Percentiles rank a stretch among this genome's conserved stretches.
phyloP scores from a whole-genome alignment of 64 coral and sea anemone species.

The Stichodactyla mertensii region DNA sequence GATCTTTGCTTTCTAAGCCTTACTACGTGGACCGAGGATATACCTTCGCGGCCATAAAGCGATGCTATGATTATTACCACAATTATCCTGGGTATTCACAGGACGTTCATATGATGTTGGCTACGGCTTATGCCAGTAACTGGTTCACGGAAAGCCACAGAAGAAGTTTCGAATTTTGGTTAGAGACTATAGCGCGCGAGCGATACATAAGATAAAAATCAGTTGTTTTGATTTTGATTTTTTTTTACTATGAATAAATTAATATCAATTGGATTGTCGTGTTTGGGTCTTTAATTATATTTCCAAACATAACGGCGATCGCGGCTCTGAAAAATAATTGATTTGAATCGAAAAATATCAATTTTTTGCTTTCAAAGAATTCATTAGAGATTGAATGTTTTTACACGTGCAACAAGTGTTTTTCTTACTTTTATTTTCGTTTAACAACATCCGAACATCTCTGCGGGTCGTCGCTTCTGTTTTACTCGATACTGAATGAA shows the following conservation, averaged over 20 bases:
- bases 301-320: neutral
- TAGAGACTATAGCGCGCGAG: conserved; percentile 65
- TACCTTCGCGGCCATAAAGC: conserved; percentile 70
- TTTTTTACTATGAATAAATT: neutral
- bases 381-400: conserved; percentile 16
- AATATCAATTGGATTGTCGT: neutral
- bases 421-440: neutral
- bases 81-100: conserved; percentile 69
- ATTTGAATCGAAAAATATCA: neutral
- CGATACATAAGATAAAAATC: conserved; percentile 13
- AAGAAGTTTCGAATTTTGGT: conserved; percentile 48
- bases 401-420: conserved; percentile 5
- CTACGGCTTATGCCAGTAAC: conserved; percentile 61
- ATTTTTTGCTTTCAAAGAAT: neutral
- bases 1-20: conserved; percentile 64
- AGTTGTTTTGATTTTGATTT: neutral
- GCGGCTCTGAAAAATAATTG: neutral
- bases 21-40: conserved; percentile 64
- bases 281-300: neutral
- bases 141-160: conserved; percentile 83
- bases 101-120: conserved; percentile 85
- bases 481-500: neutral
- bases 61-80: conserved; percentile 84
- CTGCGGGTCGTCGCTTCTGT: conserved; percentile 1
- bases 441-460: neutral